Conservation (phyloP, 2,797 vertebrate species). For the Huso huso region DNA sequence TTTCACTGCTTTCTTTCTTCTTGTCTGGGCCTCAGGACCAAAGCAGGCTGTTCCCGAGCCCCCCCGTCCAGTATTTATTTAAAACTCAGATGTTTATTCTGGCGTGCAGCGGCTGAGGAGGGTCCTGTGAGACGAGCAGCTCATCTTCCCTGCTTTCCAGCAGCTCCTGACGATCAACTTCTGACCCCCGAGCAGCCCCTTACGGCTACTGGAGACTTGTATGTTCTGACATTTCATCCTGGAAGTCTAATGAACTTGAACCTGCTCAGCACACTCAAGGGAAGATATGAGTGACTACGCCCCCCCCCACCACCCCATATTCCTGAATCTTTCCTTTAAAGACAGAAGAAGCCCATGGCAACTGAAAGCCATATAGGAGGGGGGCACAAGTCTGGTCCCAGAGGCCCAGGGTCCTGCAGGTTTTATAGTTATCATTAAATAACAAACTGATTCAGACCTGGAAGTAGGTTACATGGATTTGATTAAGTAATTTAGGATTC, state of each 20-base stretch:
- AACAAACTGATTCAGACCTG: too few relatives aligned
- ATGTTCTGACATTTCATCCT: slow-evolving; percentile 25
- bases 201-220: slow-evolving; percentile 23
- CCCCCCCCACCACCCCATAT: too few relatives aligned
- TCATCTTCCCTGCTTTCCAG: slow-evolving; percentile 18
- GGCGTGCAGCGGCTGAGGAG: slow-evolving; percentile 29
- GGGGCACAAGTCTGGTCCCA: too few relatives aligned
- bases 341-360: too few relatives aligned
- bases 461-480: too few relatives aligned
- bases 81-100: slow-evolving; percentile 60
- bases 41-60: slow-evolving; percentile 15
- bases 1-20: slow-evolving; percentile 48
- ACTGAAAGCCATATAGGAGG: too few relatives aligned
- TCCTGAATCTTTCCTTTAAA: too few relatives aligned
- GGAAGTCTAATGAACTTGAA: slow-evolving; percentile 42
- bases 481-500: too few relatives aligned
- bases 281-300: slow-evolving; percentile 7
- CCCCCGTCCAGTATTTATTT: slow-evolving; percentile 52
- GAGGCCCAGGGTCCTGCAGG: too few relatives aligned
- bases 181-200: slow-evolving; percentile 23
- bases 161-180: slow-evolving; percentile 18
- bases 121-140: slow-evolving; percentile 29
- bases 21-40: slow-evolving; percentile 20
- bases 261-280: slow-evolving; percentile 24
- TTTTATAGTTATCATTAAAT: too few relatives aligned